Percentiles rank a stretch among this genome's conserved stretches.
phyloP scores from a whole-genome alignment of 2,888 invertebrate species.

The Cheilosia variabilis region DNA sequence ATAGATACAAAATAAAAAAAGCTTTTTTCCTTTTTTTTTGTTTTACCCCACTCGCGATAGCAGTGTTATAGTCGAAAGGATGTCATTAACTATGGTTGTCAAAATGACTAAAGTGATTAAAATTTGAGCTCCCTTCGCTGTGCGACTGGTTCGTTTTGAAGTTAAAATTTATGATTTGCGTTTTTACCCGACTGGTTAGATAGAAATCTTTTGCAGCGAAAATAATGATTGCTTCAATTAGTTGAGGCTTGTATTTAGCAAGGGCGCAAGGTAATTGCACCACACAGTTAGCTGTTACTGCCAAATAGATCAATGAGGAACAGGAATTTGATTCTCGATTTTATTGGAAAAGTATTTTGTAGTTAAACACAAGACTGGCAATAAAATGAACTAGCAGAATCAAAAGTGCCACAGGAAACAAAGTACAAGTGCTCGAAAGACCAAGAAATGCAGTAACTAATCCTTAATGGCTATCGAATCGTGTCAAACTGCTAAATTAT shows the following conservation, averaged over 20 bases:
- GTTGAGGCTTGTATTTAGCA: constrained; percentile 37
- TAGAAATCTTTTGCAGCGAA: constrained; percentile 36
- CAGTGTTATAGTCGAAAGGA: constrained; percentile 56
- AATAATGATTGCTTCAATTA: constrained; percentile 57
- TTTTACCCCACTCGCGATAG: constrained; percentile 31
- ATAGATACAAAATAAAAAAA: not conserved
- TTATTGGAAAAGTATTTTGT: no score
- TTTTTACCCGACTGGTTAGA: constrained; percentile 28
- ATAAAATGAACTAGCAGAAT: no score
- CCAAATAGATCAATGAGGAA: not conserved
- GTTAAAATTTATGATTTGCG: constrained; percentile 70
- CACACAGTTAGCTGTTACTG: no score
- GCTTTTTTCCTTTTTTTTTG: not conserved
- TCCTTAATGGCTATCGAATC: no score
- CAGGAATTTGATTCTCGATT: not conserved
- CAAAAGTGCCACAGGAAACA: no score
- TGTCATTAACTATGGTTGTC: constrained; percentile 68
- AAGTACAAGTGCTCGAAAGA: no score
- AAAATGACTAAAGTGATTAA: constrained; percentile 66
- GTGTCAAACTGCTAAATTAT: no score
- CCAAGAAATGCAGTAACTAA: no score
- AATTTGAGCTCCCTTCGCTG: constrained; percentile 44
- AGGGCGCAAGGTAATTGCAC: not conserved
- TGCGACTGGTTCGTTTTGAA: constrained; percentile 41
- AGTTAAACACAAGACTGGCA: no score